Conservation (phyloP, 2,888 invertebrate species). For the Melinaea marsaeus region DNA sequence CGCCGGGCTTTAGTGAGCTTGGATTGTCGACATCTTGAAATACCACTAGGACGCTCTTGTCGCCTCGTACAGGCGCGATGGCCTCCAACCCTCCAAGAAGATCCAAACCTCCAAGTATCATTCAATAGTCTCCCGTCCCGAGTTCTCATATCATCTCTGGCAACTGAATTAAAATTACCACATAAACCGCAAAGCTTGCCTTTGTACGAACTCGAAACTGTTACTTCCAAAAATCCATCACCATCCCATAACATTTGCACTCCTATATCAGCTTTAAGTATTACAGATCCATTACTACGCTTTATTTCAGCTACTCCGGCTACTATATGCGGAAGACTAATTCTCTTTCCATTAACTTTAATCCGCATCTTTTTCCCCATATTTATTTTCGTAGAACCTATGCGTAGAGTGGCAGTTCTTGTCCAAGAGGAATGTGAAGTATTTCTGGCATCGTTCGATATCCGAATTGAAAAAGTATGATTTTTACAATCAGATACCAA, state of each 20-base stretch:
- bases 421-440: slow-evolving; percentile 93
- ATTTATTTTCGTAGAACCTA: slow-evolving; percentile 86
- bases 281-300: slow-evolving; percentile 81
- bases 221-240: slow-evolving; percentile 93
- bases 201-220: slow-evolving; percentile 84
- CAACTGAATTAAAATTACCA: slow-evolving; percentile 94
- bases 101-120: slow-evolving; percentile 86
- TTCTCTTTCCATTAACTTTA: slow-evolving; percentile 89
- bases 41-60: slow-evolving; percentile 64
- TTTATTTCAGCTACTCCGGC: slow-evolving; percentile 79
- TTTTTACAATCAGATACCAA: slow-evolving; percentile 89
- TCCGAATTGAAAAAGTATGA: slow-evolving; percentile 89
- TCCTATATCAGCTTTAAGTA: slow-evolving; percentile 84
- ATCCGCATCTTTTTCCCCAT: slow-evolving; percentile 91
- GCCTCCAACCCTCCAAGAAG: slow-evolving; percentile 94
- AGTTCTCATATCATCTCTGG: slow-evolving; percentile 89
- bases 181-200: slow-evolving; percentile 92
- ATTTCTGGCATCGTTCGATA: slow-evolving; percentile 91
- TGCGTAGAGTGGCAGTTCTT: slow-evolving; percentile 89
- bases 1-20: slow-evolving; percentile 63
- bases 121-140: slow-evolving; percentile 82
- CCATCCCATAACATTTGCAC: slow-evolving; percentile 95
- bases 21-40: slow-evolving; percentile 72
- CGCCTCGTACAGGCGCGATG: slow-evolving; percentile 83
- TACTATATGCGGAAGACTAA: slow-evolving; percentile 82